These are phyloP conservation scores for Dromas ardeola DNA, from an alignment of 2,113 vertebrate genomes.

Conservation along the genomic window DNA sequence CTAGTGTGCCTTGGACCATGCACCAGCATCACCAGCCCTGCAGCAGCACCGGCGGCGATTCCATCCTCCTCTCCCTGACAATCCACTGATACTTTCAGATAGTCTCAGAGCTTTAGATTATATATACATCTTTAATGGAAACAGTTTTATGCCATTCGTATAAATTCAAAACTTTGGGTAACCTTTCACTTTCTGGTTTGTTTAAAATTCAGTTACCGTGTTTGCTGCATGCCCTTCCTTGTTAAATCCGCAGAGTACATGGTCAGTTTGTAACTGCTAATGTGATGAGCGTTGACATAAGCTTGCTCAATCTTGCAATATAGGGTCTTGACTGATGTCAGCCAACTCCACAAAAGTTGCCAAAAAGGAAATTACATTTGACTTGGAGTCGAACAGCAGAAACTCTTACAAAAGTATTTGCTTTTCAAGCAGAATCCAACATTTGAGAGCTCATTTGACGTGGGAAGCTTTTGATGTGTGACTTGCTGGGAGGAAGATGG, in stretches of 20 bases:
- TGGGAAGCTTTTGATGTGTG: not conserved
- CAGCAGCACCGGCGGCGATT: not conserved
- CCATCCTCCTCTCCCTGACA: not conserved
- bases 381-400: not conserved
- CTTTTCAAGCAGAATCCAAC: not conserved
- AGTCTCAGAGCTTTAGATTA: not conserved
- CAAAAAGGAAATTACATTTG: not conserved
- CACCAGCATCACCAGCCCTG: not conserved
- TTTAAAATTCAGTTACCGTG: not conserved
- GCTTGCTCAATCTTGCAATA: not conserved
- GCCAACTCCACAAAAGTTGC: not conserved
- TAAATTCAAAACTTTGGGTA: not conserved
- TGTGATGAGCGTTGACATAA: not conserved
- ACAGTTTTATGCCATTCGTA: not conserved
- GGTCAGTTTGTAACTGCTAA: not conserved
- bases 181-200: not conserved
- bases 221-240: not conserved
- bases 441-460: not conserved
- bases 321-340: not conserved
- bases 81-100: not conserved
- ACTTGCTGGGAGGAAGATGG: not conserved
- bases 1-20: rapidly evolving
- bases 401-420: not conserved
- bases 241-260: rapidly evolving
- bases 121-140: not conserved